Conservation (phyloP, 2,113 vertebrate genomes). For the Pelusios castaneus region DNA sequence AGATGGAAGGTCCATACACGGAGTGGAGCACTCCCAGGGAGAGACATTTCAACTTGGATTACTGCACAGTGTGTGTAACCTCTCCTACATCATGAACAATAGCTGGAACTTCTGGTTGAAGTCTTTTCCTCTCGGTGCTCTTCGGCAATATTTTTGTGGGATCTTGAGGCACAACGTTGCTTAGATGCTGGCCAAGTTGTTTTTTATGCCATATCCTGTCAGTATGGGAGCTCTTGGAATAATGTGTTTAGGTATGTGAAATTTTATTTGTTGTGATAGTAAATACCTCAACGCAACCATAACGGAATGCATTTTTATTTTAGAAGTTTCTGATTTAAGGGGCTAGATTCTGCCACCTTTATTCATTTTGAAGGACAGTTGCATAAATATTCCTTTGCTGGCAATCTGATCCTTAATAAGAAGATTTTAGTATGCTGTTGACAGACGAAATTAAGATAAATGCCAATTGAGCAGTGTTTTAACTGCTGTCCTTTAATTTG, state of each 20-base stretch:
- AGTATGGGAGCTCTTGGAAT: not conserved
- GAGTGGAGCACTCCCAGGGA: too few relatives aligned
- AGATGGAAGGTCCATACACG: too few relatives aligned
- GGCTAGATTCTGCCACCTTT: not conserved
- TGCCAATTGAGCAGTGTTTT: not conserved
- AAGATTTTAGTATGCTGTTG: accelerated
- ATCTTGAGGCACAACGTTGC: not conserved
- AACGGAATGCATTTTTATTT: not conserved
- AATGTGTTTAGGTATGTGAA: not conserved
- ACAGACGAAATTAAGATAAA: not conserved
- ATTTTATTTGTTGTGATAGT: not conserved
- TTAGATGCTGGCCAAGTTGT: not conserved
- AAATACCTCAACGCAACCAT: not conserved
- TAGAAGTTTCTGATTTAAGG: not conserved
- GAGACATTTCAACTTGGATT: not conserved
- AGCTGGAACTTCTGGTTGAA: not conserved
- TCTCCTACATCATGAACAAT: not conserved
- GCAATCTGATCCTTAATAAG: not conserved
- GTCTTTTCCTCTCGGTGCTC: not conserved
- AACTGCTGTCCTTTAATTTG: not conserved
- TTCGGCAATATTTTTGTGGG: not conserved
- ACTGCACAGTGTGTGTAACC: not conserved
- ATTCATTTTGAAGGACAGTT: not conserved
- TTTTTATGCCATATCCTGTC: not conserved
- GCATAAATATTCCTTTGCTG: not conserved